Conservation (phyloP, 2,888 invertebrate genomes). For the Chorisops tibialis region DNA sequence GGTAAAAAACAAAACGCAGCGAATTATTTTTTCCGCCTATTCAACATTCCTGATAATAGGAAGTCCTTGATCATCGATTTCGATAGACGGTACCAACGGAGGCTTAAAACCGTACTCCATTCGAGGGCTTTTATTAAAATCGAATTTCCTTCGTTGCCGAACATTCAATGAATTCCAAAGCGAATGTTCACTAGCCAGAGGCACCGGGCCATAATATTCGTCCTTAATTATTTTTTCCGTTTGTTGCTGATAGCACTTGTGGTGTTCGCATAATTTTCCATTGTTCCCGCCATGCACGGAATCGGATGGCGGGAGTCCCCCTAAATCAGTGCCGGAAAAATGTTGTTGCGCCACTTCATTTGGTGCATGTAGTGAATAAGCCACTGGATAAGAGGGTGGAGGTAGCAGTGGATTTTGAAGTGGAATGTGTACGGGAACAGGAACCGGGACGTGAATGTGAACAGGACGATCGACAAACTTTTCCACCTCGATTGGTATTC, state of each 20-base stretch:
- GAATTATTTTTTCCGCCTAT: no score
- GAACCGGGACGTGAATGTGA: conserved; percentile 49
- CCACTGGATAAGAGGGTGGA: conserved; percentile 40
- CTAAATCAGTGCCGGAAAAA: no score
- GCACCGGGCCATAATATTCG: conserved; percentile 57
- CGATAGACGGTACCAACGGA: conserved; percentile 74
- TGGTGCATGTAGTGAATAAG: background rate
- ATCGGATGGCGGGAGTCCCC: no score
- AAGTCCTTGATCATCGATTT: conserved; percentile 70
- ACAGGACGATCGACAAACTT: conserved; percentile 49
- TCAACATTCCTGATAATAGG: conserved; percentile 45
- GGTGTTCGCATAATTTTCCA: conserved; percentile 36
- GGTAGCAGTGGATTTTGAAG: conserved; percentile 42
- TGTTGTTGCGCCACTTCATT: no score
- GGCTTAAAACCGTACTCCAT: conserved; percentile 83
- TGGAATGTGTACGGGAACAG: conserved; percentile 39
- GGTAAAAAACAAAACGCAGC: no score
- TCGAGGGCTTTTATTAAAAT: conserved; percentile 63
- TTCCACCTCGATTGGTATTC: conserved; percentile 53
- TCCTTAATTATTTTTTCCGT: conserved; percentile 25
- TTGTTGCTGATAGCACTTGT: no score
- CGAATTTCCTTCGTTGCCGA: conserved; percentile 48
- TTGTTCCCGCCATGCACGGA: background rate
- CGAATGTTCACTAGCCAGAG: conserved; percentile 44
- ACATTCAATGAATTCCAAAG: conserved; percentile 23